phyloP scores from a whole-genome alignment of 2,797 vertebrate species.

The Mormyrops attenuatus region DNA sequence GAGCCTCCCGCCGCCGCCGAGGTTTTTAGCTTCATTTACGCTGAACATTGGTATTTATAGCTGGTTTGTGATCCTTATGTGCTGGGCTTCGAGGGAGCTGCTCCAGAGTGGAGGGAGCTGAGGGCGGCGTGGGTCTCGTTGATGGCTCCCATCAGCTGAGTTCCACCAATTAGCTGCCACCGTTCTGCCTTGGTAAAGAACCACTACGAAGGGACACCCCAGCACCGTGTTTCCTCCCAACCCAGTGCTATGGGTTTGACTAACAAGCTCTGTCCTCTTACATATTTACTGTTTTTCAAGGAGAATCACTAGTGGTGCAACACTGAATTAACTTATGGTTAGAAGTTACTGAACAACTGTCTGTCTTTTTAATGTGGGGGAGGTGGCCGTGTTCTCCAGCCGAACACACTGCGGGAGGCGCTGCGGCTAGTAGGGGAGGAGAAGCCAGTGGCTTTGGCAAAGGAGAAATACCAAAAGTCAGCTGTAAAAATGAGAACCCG shows the following conservation, averaged over 20 bases:
- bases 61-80: slow-evolving; percentile 72
- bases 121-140: slow-evolving; percentile 62
- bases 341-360: slow-evolving; percentile 18
- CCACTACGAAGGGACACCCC: slow-evolving; percentile 58
- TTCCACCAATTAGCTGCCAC: slow-evolving; percentile 67
- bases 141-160: slow-evolving; percentile 64
- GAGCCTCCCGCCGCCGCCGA: slow-evolving; percentile 60
- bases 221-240: slow-evolving; percentile 51
- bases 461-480: background rate
- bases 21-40: slow-evolving; percentile 72
- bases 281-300: slow-evolving; percentile 34
- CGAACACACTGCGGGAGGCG: background rate
- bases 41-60: slow-evolving; percentile 76
- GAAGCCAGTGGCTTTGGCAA: background rate
- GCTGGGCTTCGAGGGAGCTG: slow-evolving; percentile 58
- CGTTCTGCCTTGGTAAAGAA: slow-evolving; percentile 66
- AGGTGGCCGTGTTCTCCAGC: slow-evolving; percentile 31
- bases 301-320: slow-evolving; percentile 51
- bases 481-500: background rate
- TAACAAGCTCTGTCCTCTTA: slow-evolving; percentile 61
- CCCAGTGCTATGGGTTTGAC: slow-evolving; percentile 63
- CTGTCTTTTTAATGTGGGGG: background rate
- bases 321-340: slow-evolving; percentile 42
- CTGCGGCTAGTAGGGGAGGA: slow-evolving; percentile 38
- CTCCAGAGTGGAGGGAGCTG: slow-evolving; percentile 49